A percentile compares a stretch with the other conserved stretches of the same genome.
Evolutionary conservation across 2,888 invertebrate species (phyloP).

Genomic region (Limnephilus lunatus): DNA sequence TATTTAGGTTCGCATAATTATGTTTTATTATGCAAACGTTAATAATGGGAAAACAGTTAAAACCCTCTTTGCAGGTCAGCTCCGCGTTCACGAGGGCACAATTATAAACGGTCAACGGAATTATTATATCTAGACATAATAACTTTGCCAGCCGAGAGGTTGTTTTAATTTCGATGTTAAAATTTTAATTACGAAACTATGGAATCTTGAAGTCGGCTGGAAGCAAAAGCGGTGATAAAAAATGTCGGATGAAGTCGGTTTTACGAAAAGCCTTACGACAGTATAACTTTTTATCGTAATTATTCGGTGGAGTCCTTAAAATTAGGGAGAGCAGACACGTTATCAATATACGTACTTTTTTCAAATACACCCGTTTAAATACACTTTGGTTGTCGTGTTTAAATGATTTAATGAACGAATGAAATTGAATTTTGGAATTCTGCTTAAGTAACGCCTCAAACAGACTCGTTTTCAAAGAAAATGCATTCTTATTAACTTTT

Average conservation of each 20-base stretch:
- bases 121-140: neutral
- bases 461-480: too few species aligned
- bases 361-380: too few species aligned
- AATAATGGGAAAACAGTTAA: neutral
- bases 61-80: neutral
- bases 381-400: too few species aligned
- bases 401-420: too few species aligned
- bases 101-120: neutral
- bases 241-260: conserved; percentile 16
- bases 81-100: neutral
- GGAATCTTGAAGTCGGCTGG: neutral
- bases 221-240: conserved; percentile 12
- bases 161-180: conserved; percentile 17
- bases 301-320: conserved; percentile 18
- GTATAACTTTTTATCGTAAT: conserved; percentile 49
- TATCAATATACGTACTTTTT: neutral
- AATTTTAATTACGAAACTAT: conserved; percentile 9
- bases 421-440: too few species aligned
- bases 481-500: too few species aligned
- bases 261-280: conserved; percentile 33
- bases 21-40: neutral
- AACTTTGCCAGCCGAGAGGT: neutral
- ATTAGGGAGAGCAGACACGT: conserved; percentile 39
- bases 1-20: neutral
- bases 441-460: too few species aligned